Evolutionary conservation across 2,888 invertebrate species (phyloP).

Genomic region (Eretmocerus hayati): DNA sequence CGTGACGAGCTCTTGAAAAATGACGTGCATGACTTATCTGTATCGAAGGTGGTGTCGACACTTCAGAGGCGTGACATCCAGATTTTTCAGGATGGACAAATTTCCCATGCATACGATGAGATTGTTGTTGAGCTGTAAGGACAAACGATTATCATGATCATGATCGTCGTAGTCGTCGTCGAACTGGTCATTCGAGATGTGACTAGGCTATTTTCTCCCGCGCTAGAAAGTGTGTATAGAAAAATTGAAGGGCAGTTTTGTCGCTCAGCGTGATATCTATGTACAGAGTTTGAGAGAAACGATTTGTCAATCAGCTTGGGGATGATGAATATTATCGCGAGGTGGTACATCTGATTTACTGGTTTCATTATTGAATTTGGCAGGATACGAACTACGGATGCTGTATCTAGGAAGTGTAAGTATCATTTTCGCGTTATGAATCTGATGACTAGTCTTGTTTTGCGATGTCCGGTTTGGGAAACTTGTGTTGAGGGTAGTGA

Average conservation of each 20-base stretch:
- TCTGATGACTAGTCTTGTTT: too few species aligned
- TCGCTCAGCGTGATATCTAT: neutral
- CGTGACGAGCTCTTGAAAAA: slow-evolving; percentile 42
- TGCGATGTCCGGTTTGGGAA: too few species aligned
- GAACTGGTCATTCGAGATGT: neutral
- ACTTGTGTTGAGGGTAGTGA: too few species aligned
- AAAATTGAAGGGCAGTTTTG: slow-evolving; percentile 10
- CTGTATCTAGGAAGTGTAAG: too few species aligned
- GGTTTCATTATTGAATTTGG: neutral
- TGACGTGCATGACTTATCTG: slow-evolving; percentile 44
- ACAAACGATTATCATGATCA: neutral
- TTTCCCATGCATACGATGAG: neutral
- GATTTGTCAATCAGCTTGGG: slow-evolving; percentile 10
- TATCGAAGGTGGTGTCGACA: slow-evolving; percentile 35
- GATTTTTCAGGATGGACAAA: too few species aligned
- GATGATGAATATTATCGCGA: slow-evolving; percentile 11
- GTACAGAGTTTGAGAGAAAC: slow-evolving; percentile 4
- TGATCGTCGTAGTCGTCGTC: neutral
- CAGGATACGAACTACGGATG: neutral
- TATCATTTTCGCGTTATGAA: too few species aligned
- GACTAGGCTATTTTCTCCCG: slow-evolving; percentile 4
- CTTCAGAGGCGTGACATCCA: slow-evolving; percentile 36
- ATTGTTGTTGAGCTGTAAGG: neutral
- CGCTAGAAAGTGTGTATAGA: too few species aligned
- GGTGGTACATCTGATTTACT: neutral